phyloP scores from a whole-genome alignment of 1,140 invertebrate species.

The Nasonia vitripennis region DNA sequence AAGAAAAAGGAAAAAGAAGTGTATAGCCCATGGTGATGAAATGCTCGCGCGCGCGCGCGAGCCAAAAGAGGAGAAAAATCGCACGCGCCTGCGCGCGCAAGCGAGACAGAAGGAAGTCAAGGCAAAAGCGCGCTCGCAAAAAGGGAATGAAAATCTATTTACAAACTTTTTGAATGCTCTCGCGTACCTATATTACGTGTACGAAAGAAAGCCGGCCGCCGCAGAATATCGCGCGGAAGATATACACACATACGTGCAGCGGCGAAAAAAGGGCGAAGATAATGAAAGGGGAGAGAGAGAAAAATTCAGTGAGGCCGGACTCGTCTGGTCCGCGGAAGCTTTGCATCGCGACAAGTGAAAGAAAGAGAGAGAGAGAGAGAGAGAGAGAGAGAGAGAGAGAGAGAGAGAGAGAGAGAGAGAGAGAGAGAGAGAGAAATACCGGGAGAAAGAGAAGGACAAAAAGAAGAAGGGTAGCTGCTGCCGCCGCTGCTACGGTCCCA shows the following conservation, averaged over 20 bases:
- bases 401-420: background rate
- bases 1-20: background rate
- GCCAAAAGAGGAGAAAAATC: slow-evolving; percentile 17
- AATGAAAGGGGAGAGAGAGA: slow-evolving; percentile 32
- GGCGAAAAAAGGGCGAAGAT: slow-evolving; percentile 11
- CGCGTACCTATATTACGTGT: slow-evolving; percentile 7
- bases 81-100: background rate
- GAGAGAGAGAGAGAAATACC: background rate
- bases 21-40: background rate
- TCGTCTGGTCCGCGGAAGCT: background rate
- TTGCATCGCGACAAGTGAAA: slow-evolving; percentile 17
- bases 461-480: slow-evolving; percentile 33
- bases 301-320: background rate
- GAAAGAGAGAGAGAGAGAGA: slow-evolving; percentile 10
- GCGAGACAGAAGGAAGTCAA: slow-evolving; percentile 34
- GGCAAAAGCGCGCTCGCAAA: slow-evolving; percentile 2
- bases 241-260: background rate
- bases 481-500: background rate
- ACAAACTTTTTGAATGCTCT: slow-evolving; percentile 23
- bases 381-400: slow-evolving; percentile 15
- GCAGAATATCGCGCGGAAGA: no score
- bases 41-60: background rate
- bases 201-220: no score
- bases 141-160: slow-evolving; percentile 44
- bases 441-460: slow-evolving; percentile 22